These are phyloP conservation scores for Taeniopygia guttata DNA, from an alignment of 2,797 vertebrate genomes.

Conservation along the genomic window DNA sequence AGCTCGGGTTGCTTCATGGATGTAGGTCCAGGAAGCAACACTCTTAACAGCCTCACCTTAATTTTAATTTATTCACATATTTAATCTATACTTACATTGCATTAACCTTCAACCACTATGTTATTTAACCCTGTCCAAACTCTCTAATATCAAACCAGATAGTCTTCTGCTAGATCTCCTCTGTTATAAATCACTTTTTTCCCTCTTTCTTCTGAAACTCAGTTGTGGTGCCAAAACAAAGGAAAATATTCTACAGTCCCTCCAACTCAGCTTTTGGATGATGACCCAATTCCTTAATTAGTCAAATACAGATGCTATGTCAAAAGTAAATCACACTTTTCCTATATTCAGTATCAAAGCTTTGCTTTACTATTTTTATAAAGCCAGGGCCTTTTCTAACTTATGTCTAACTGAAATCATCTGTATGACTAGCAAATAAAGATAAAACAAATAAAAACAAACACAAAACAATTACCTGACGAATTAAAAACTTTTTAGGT, in stretches of 20 bases:
- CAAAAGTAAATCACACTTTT: not conserved
- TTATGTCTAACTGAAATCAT: not conserved
- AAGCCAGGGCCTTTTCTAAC: not conserved
- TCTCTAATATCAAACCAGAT: not conserved
- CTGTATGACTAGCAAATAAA: not conserved
- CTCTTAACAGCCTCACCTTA: not conserved
- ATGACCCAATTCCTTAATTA: not conserved
- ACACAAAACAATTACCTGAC: not conserved
- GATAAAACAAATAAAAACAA: not conserved
- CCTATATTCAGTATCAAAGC: not conserved
- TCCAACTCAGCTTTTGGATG: not conserved
- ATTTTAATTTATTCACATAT: not conserved
- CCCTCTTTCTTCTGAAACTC: not conserved
- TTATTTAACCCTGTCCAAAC: not conserved
- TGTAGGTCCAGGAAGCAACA: not conserved
- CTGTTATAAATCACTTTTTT: not conserved
- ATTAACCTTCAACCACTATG: not conserved
- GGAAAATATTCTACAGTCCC: not conserved
- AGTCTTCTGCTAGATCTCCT: not conserved
- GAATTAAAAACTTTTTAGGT: not conserved
- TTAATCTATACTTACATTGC: not conserved
- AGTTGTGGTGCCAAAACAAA: not conserved
- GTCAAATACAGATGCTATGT: not conserved
- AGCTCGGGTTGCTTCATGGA: not conserved
- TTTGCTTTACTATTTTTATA: not conserved